Conservation (phyloP, 2,888 invertebrate genomes). For the Colletes collaris region DNA sequence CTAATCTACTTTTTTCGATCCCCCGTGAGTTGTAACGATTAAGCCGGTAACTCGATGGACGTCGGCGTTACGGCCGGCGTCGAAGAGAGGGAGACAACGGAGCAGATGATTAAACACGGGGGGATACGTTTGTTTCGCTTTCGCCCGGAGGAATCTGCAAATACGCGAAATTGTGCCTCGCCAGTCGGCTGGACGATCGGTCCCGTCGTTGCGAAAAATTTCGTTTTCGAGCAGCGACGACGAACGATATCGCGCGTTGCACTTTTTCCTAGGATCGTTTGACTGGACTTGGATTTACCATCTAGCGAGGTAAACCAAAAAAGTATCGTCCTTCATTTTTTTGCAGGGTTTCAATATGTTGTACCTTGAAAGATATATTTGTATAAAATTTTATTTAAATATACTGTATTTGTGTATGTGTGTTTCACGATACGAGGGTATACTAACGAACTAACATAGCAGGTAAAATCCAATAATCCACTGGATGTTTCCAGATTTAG, state of each 20-base stretch:
- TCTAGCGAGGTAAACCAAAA: too few relatives aligned
- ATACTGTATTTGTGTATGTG: too few relatives aligned
- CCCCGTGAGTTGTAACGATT: slow-evolving; percentile 45
- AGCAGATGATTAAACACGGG: slow-evolving; percentile 66
- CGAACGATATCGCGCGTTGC: slow-evolving; percentile 9
- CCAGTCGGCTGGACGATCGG: slow-evolving; percentile 28
- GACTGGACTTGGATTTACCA: too few relatives aligned
- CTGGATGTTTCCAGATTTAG: too few relatives aligned
- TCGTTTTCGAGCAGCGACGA: slow-evolving; percentile 16
- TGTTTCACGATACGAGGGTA: too few relatives aligned
- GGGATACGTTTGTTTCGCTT: slow-evolving; percentile 65
- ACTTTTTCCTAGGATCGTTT: neutral
- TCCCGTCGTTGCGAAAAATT: slow-evolving; percentile 33
- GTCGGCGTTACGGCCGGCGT: slow-evolving; percentile 31
- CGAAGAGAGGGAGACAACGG: slow-evolving; percentile 53
- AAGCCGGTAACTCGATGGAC: slow-evolving; percentile 26
- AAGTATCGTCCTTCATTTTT: too few relatives aligned
- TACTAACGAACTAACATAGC: too few relatives aligned
- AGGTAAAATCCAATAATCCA: too few relatives aligned
- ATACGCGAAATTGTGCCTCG: slow-evolving; percentile 62
- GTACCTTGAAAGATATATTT: too few relatives aligned
- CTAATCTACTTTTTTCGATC: slow-evolving; percentile 38
- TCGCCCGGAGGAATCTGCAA: slow-evolving; percentile 72
- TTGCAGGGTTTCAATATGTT: too few relatives aligned
- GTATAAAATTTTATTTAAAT: too few relatives aligned